Percentiles rank a stretch among this genome's conserved stretches.
Conservation (phyloP, 2,888 invertebrate genomes). For the Lottia scabra region DNA sequence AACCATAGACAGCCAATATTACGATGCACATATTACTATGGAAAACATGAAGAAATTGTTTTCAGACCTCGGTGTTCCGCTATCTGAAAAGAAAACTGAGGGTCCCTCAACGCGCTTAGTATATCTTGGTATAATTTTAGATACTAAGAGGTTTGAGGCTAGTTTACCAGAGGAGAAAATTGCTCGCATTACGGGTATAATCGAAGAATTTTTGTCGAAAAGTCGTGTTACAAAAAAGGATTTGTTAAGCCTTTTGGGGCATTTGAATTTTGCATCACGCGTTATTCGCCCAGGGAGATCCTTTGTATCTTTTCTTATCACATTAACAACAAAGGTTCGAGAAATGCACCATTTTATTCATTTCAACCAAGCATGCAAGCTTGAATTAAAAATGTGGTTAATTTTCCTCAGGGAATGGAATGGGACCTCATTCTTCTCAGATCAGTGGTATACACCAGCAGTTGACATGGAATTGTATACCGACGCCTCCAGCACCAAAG, state of each 20-base stretch:
- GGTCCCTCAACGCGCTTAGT: constrained; percentile 14
- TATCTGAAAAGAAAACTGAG: constrained; percentile 13
- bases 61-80: constrained; percentile 5
- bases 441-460: background rate
- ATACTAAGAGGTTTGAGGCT: constrained; percentile 11
- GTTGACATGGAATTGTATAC: background rate
- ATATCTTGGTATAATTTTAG: constrained; percentile 23
- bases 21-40: constrained; percentile 7
- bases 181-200: constrained; percentile 5
- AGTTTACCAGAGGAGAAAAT: constrained; percentile 16
- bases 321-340: constrained; percentile 13
- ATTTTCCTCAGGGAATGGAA: background rate
- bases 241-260: constrained; percentile 14
- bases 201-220: background rate
- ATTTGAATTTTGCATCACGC: constrained; percentile 20
- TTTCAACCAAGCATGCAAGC: background rate
- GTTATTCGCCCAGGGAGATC: constrained; percentile 22
- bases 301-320: constrained; percentile 11
- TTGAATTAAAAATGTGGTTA: background rate
- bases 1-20: constrained; percentile 11
- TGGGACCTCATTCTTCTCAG: background rate
- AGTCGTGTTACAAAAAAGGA: constrained; percentile 11
- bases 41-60: constrained; percentile 1
- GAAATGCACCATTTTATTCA: constrained; percentile 12
- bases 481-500: background rate